phyloP scores from a whole-genome alignment of 2,113 vertebrate genomes.

The Trogon surrucura region DNA sequence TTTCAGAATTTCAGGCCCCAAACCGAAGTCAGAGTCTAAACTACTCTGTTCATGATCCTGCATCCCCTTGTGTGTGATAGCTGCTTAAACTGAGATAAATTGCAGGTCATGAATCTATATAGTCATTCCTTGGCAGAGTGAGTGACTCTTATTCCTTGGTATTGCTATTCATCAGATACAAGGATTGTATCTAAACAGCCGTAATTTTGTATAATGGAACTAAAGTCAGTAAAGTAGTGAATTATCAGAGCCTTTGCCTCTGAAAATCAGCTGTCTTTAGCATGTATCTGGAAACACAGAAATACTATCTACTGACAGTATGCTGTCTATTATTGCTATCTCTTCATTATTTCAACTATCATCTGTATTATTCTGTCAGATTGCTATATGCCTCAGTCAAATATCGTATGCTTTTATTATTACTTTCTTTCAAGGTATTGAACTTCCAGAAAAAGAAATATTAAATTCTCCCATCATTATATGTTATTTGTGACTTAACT shows the following conservation, averaged over 20 bases:
- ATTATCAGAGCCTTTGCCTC: background rate
- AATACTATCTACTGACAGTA: background rate
- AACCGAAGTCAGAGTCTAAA: background rate
- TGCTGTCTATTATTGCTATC: background rate
- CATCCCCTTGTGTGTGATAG: background rate
- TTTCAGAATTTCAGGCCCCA: background rate
- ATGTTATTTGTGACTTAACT: background rate
- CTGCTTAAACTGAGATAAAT: background rate
- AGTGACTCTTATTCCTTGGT: background rate
- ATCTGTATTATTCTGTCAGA: background rate
- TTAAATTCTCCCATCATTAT: background rate
- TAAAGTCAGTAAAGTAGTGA: background rate
- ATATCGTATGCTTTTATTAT: background rate
- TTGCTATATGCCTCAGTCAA: background rate
- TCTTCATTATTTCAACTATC: slow-evolving; percentile 5
- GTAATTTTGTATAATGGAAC: background rate
- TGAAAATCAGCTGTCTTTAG: background rate
- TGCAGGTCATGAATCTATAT: background rate
- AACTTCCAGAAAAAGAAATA: slow-evolving; percentile 11
- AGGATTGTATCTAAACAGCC: background rate
- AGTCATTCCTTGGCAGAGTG: background rate
- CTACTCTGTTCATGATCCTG: background rate
- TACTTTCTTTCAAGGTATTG: background rate
- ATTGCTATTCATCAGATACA: background rate
- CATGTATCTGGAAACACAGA: background rate